Evolutionary conservation across 2,888 invertebrate genomes (phyloP).

Genomic region (Caradrina kadenii): DNA sequence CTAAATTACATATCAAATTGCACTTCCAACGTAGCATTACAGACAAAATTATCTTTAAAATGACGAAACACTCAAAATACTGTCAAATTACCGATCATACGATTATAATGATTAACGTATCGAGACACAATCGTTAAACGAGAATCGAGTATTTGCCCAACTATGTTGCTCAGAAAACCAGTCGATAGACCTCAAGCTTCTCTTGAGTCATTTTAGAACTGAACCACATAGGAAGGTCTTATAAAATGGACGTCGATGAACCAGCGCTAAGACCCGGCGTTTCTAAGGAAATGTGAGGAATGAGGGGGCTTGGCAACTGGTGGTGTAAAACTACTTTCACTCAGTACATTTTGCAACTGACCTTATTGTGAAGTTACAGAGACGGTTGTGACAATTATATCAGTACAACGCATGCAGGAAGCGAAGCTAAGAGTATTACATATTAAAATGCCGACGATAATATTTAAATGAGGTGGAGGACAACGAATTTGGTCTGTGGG

Average conservation of each 20-base stretch:
- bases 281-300: neutral
- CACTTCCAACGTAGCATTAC: conserved; percentile 15
- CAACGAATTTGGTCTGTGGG: neutral
- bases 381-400: conserved; percentile 73
- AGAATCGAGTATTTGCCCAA: conserved; percentile 64
- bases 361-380: conserved; percentile 76
- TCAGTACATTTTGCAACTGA: conserved; percentile 78
- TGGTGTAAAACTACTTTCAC: conserved; percentile 79
- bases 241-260: conserved; percentile 8
- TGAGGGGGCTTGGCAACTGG: conserved; percentile 59
- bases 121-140: conserved; percentile 59
- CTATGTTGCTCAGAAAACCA: conserved; percentile 50
- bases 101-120: conserved; percentile 58
- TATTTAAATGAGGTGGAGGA: conserved; percentile 28
- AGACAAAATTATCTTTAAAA: conserved; percentile 8
- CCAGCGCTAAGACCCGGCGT: conserved; percentile 37
- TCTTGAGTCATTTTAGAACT: conserved; percentile 9
- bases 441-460: conserved; percentile 23
- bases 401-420: conserved; percentile 65
- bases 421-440: conserved; percentile 52
- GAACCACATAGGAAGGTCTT: conserved; percentile 22
- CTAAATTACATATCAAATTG: conserved; percentile 22
- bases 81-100: conserved; percentile 49
- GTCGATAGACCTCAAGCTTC: conserved; percentile 27
- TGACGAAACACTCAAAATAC: conserved; percentile 33